Evolutionary conservation across 2,888 invertebrate species (phyloP).

Genomic region (Stenodema calcarata): DNA sequence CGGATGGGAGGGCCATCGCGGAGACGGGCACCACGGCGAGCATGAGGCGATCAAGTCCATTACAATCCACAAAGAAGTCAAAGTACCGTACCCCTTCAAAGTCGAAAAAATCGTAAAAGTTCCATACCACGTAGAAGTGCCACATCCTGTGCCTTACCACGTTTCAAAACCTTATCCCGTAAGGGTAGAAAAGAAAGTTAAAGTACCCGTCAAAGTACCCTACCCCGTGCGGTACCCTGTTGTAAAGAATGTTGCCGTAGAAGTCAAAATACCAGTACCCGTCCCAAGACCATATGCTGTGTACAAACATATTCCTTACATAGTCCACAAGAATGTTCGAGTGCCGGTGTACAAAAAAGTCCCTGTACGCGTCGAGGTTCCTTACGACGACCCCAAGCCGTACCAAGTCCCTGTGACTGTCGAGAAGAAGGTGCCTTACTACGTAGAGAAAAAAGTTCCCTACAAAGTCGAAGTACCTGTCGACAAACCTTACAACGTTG

Average conservation of each 20-base stretch:
- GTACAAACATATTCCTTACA: constrained; percentile 57
- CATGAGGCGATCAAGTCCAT: constrained; percentile 5
- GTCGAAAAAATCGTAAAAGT: constrained; percentile 59
- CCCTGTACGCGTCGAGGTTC: constrained; percentile 56
- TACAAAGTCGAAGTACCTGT: constrained; percentile 52
- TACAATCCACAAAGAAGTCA: constrained; percentile 28
- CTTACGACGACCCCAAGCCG: constrained; percentile 56
- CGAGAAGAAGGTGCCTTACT: constrained; percentile 57
- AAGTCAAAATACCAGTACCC: constrained; percentile 56
- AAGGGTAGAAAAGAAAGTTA: constrained; percentile 57
- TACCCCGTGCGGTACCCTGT: constrained; percentile 57
- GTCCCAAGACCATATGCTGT: constrained; percentile 56
- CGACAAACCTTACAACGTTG: constrained; percentile 55
- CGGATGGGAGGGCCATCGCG: background rate
- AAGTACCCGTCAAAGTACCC: constrained; percentile 57
- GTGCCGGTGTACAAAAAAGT: constrained; percentile 57
- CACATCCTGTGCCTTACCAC: constrained; percentile 57
- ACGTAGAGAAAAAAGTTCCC: constrained; percentile 56
- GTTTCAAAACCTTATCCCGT: constrained; percentile 58
- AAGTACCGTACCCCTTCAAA: constrained; percentile 56
- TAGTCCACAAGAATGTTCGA: constrained; percentile 56
- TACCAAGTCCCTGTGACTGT: constrained; percentile 55
- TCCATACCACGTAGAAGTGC: constrained; percentile 57
- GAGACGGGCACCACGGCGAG: background rate
- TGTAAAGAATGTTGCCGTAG: constrained; percentile 56